Conservation (phyloP, 2,113 vertebrate genomes). For the Fukomys damarensis region DNA sequence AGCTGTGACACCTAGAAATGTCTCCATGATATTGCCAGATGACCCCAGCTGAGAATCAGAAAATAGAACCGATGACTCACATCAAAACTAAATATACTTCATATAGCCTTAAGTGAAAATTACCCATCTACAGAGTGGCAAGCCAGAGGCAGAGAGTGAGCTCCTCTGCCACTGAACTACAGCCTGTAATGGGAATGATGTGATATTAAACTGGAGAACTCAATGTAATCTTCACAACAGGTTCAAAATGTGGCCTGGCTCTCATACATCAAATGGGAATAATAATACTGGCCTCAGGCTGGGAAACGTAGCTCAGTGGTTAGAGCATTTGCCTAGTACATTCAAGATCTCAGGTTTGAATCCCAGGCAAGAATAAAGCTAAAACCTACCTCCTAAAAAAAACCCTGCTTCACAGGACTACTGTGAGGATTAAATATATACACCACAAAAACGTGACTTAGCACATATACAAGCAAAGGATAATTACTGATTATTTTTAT, state of each 20-base stretch:
- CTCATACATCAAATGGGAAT: not conserved
- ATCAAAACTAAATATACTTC: not conserved
- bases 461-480: not conserved
- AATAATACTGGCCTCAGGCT: not conserved
- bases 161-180: not conserved
- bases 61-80: not conserved
- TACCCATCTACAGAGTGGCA: not conserved
- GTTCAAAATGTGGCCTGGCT: not conserved
- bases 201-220: not conserved
- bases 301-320: not conserved
- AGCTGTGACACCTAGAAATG: not conserved
- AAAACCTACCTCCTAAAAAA: not conserved
- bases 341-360: not conserved
- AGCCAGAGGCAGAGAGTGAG: not conserved
- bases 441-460: not conserved
- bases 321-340: not conserved
- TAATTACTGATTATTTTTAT: not conserved
- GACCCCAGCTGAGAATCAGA: not conserved
- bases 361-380: not conserved
- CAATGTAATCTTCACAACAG: not conserved
- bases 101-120: not conserved
- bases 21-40: not conserved
- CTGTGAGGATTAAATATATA: not conserved
- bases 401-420: not conserved
- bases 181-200: not conserved